Conservation (phyloP, 2,888 invertebrate genomes). For the Odontocolon sp. region DNA sequence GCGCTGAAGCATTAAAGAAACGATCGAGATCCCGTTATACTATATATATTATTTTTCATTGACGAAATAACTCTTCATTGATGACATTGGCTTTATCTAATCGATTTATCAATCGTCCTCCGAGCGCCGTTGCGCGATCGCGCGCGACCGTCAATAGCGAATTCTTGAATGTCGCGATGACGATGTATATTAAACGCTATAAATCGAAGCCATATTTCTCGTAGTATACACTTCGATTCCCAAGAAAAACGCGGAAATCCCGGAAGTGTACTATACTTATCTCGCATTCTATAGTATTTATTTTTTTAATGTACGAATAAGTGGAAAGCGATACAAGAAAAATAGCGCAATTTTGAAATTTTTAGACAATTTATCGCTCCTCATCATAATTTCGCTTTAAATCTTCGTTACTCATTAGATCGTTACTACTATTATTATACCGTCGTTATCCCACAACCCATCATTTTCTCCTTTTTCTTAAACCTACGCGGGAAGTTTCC, state of each 20-base stretch:
- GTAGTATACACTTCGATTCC: no score
- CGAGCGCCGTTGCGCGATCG: slow-evolving; percentile 15
- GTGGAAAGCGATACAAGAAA: no score
- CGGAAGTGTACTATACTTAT: slow-evolving; percentile 39
- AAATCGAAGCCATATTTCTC: neutral
- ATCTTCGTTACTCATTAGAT: no score
- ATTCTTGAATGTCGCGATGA: slow-evolving; percentile 21
- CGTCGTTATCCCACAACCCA: no score
- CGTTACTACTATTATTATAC: no score
- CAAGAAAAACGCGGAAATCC: slow-evolving; percentile 20
- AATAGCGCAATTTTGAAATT: no score
- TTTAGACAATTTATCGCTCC: no score
- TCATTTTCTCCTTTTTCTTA: no score
- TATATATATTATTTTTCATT: slow-evolving; percentile 41
- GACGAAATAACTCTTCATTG: slow-evolving; percentile 53
- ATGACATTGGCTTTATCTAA: slow-evolving; percentile 56
- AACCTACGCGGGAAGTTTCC: no score
- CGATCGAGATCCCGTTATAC: neutral
- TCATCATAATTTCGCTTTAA: no score
- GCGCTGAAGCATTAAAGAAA: no score
- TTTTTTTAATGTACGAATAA: slow-evolving; percentile 21
- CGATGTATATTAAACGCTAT: neutral
- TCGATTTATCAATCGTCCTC: slow-evolving; percentile 58
- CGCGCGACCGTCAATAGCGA: slow-evolving; percentile 31
- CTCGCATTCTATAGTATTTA: slow-evolving; percentile 23